These are phyloP conservation scores for Drosophila robusta DNA, from an alignment of 2,888 invertebrate genomes.

Conservation along the genomic window DNA sequence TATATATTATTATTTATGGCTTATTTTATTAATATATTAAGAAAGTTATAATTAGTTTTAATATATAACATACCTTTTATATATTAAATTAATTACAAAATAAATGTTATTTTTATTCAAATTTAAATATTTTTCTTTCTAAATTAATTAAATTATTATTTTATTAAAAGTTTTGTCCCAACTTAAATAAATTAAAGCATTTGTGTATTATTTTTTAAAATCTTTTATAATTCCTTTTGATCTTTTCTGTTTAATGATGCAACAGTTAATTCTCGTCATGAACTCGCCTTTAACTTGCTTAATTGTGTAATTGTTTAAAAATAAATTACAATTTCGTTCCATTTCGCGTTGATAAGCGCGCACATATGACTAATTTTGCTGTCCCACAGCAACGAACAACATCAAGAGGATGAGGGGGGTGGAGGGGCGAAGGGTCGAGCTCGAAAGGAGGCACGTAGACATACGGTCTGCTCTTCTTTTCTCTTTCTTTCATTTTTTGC, in stretches of 20 bases:
- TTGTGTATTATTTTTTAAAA: not conserved
- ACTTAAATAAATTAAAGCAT: not conserved
- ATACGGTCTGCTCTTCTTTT: constrained; percentile 51
- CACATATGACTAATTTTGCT: constrained; percentile 57
- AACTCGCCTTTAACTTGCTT: constrained; percentile 23
- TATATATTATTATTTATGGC: not conserved
- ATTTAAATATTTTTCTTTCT: not conserved
- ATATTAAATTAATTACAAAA: no score
- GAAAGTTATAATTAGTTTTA: not conserved
- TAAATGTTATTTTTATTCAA: not conserved
- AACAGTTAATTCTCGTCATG: constrained; percentile 11
- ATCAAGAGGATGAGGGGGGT: not conserved
- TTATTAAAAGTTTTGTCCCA: no score
- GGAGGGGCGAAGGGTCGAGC: not conserved
- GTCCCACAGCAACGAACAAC: not conserved
- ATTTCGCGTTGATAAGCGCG: constrained; percentile 51
- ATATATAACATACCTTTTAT: not conserved
- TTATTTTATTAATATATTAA: no score
- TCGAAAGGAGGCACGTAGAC: constrained; percentile 52
- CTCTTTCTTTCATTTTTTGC: constrained; percentile 5
- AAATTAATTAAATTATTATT: no score
- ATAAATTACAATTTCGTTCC: constrained; percentile 57
- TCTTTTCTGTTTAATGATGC: constrained; percentile 4
- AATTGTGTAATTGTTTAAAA: constrained; percentile 68
- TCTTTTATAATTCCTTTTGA: not conserved